phyloP scores from a whole-genome alignment of 2,888 invertebrate genomes.

The Anodontia alba region DNA sequence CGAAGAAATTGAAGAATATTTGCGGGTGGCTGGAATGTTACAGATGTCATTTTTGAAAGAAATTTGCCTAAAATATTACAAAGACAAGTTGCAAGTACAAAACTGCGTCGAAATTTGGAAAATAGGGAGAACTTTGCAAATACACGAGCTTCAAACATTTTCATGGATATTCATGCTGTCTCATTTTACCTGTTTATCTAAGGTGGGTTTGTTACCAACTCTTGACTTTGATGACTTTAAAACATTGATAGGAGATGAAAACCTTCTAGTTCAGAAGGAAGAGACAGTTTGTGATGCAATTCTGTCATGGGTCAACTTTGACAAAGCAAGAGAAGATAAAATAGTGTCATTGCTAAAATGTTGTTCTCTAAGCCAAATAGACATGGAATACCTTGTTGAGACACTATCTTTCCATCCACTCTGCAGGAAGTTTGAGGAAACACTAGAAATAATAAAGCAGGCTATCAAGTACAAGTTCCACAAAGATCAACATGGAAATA shows the following conservation, averaged over 20 bases:
- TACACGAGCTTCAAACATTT: slow-evolving; percentile 14
- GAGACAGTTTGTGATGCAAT: slow-evolving; percentile 38
- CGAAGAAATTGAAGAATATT: slow-evolving; percentile 35
- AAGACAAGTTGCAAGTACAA: slow-evolving; percentile 17
- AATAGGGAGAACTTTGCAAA: slow-evolving; percentile 29
- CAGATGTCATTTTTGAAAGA: slow-evolving; percentile 39
- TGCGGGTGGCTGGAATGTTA: slow-evolving; percentile 42
- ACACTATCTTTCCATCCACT: slow-evolving; percentile 39
- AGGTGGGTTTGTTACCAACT: slow-evolving; percentile 2
- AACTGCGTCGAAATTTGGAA: slow-evolving; percentile 51
- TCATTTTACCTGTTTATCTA: slow-evolving; percentile 28
- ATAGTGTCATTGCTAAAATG: slow-evolving; percentile 17
- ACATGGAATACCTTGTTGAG: slow-evolving; percentile 29
- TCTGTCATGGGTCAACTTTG: slow-evolving; percentile 38
- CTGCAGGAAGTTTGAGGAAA: slow-evolving; percentile 30
- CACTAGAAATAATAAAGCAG: slow-evolving; percentile 27
- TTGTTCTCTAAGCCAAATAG: slow-evolving; percentile 41
- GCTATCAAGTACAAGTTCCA: slow-evolving; percentile 35
- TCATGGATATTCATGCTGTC: slow-evolving; percentile 27
- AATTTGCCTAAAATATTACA: slow-evolving; percentile 28
- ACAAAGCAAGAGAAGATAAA: slow-evolving; percentile 19
- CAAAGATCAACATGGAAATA: slow-evolving; percentile 27
- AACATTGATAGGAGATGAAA: slow-evolving; percentile 29
- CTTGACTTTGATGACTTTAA: slow-evolving; percentile 40
- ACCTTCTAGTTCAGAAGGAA: slow-evolving; percentile 33